These are phyloP conservation scores for Forbesichthys papilliferus DNA, from an alignment of 2,113 vertebrate genomes.

Conservation along the genomic window DNA sequence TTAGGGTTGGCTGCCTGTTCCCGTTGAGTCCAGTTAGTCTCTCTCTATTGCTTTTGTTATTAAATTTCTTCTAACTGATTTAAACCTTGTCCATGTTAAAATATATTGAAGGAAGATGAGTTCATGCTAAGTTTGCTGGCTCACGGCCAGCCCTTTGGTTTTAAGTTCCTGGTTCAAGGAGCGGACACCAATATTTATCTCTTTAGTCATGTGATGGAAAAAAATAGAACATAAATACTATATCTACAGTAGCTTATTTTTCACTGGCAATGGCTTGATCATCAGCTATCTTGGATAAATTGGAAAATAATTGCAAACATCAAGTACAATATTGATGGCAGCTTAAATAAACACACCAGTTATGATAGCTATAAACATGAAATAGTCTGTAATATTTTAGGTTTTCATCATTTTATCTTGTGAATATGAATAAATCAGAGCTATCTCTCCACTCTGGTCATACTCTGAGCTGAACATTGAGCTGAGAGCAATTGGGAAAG, in stretches of 20 bases:
- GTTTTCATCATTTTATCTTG: constrained; percentile 23
- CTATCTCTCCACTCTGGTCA: constrained; percentile 26
- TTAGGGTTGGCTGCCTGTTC: too few species aligned
- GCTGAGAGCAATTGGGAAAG: constrained; percentile 18
- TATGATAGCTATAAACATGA: constrained; percentile 31
- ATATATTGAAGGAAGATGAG: constrained; percentile 15
- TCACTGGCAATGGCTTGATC: background rate
- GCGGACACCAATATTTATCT: constrained; percentile 28
- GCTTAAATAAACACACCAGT: constrained; percentile 36
- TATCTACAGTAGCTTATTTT: background rate
- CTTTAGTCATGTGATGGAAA: constrained; percentile 6
- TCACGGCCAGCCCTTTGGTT: constrained; percentile 20
- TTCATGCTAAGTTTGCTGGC: constrained; percentile 46
- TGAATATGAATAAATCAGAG: constrained; percentile 36
- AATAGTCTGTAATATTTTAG: constrained; percentile 33
- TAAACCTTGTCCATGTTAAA: constrained; percentile 12
- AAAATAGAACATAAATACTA: background rate
- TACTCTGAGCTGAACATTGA: constrained; percentile 31
- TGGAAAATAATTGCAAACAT: constrained; percentile 12
- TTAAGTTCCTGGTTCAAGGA: constrained; percentile 29
- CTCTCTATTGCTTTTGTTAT: too few species aligned
- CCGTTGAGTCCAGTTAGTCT: too few species aligned
- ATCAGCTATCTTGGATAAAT: background rate
- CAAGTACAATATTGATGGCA: constrained; percentile 12
- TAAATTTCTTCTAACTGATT: background rate